These are phyloP conservation scores for human (Homo sapiens) DNA, from an alignment of 2,113 vertebrate species.

Conservation along the genomic window GRCh38 chr15:33983001-33983500, in stretches of 20 bases:
- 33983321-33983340: constrained; percentile 14
- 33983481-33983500: not conserved
- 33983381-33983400: constrained; percentile 25
- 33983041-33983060: not conserved
- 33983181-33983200: too few species aligned
- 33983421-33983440: not conserved
- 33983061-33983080: not conserved
- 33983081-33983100: not conserved
- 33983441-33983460: not conserved
- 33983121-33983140: too few species aligned
- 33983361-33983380: constrained; percentile 12
- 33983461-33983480: not conserved
- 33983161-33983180: too few species aligned
- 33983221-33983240: too few species aligned
- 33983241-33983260: not conserved
- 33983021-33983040: not conserved
- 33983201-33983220: too few species aligned
- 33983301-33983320: constrained; percentile 19
- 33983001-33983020: not conserved
- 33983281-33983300: constrained; percentile 4
- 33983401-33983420: not conserved
- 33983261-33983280: not conserved
- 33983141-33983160: fast-evolving
- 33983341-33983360: constrained; percentile 29
- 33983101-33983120: not conserved